Conservation (phyloP, 2,113 vertebrate species). For the Phalacrocorax brasilianus region DNA sequence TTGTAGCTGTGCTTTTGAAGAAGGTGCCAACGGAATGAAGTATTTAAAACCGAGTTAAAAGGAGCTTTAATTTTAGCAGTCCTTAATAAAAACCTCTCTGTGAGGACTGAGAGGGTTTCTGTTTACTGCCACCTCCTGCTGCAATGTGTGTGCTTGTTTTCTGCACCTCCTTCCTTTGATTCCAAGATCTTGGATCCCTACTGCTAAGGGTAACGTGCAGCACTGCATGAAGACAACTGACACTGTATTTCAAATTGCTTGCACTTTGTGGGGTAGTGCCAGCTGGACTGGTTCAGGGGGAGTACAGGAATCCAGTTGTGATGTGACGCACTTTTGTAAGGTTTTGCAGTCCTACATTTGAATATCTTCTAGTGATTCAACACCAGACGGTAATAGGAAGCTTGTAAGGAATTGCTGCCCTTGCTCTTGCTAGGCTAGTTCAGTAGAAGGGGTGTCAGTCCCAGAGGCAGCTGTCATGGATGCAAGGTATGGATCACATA, state of each 20-base stretch:
- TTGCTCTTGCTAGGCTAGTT: neutral
- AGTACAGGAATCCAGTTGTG: neutral
- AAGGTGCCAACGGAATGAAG: constrained; percentile 20
- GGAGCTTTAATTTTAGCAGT: constrained; percentile 33
- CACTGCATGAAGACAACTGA: neutral
- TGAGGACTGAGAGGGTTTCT: constrained; percentile 28
- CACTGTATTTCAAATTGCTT: neutral
- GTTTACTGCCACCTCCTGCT: constrained; percentile 54
- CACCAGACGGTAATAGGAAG: neutral
- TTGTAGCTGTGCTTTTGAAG: constrained; percentile 41
- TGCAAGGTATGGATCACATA: fast-evolving
- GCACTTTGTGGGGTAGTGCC: neutral
- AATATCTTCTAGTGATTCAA: neutral
- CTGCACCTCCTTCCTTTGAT: constrained; percentile 29
- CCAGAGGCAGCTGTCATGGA: neutral
- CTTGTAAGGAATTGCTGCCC: neutral
- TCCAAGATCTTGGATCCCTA: neutral
- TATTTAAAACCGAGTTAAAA: constrained; percentile 44
- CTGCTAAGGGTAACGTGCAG: constrained; percentile 6
- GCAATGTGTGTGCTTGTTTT: constrained; percentile 30
- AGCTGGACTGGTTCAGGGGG: neutral
- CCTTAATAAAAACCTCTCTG: constrained; percentile 31
- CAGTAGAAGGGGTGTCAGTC: neutral
- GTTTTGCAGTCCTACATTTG: neutral
- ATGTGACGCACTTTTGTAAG: neutral